Conservation (phyloP, 2,888 invertebrate genomes). For the Aricia artaxerxes region DNA sequence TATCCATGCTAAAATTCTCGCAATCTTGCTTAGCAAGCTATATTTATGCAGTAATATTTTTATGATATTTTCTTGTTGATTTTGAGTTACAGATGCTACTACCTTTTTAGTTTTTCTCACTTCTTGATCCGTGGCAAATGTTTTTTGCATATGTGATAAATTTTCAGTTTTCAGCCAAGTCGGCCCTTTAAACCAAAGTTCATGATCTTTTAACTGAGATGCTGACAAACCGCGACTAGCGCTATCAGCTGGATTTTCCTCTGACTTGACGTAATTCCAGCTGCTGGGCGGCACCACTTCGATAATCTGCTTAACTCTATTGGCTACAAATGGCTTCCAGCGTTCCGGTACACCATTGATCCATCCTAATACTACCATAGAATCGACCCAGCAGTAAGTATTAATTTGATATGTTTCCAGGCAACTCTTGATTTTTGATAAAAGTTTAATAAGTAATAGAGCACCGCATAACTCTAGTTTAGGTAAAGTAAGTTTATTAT, state of each 20-base stretch:
- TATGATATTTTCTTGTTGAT: too few relatives aligned
- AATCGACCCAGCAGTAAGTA: conserved; percentile 39
- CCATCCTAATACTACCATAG: conserved; percentile 40
- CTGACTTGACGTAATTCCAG: conserved; percentile 38
- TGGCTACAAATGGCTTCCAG: conserved; percentile 42
- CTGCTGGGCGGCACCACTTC: background rate
- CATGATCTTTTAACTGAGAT: conserved; percentile 31
- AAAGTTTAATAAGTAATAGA: too few relatives aligned
- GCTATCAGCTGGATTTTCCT: conserved; percentile 32
- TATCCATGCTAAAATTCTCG: too few relatives aligned
- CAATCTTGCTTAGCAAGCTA: too few relatives aligned
- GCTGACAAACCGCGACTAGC: too few relatives aligned
- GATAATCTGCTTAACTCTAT: conserved; percentile 28
- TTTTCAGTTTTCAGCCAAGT: background rate
- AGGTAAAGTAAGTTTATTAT: too few relatives aligned
- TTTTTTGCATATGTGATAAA: too few relatives aligned
- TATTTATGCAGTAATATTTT: too few relatives aligned
- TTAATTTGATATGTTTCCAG: background rate
- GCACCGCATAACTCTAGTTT: too few relatives aligned
- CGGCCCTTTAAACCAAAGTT: conserved; percentile 40
- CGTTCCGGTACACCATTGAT: conserved; percentile 37
- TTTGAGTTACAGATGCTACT: too few relatives aligned
- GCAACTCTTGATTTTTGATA: conserved; percentile 7
- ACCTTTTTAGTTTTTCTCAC: too few relatives aligned
- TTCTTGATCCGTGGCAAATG: too few relatives aligned